Conservation (phyloP, 2,888 invertebrate genomes). For the Trichopoda pennipes region DNA sequence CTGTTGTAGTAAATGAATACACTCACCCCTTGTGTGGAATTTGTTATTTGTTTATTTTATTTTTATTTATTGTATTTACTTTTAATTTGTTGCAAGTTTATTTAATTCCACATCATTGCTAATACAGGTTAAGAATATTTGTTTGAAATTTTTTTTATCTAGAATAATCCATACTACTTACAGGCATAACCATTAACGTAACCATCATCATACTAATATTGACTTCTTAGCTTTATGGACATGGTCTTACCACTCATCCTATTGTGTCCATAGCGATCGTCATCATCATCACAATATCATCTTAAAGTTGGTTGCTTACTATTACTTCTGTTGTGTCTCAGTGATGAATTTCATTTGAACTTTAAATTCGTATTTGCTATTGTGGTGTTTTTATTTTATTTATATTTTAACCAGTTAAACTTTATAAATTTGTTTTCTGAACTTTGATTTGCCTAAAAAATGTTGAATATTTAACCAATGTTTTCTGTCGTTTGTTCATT, state of each 20-base stretch:
- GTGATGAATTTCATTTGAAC: slow-evolving; percentile 66
- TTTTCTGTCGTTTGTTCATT: slow-evolving; percentile 21
- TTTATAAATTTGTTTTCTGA: slow-evolving; percentile 56
- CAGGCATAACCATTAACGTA: not conserved
- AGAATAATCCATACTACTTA: slow-evolving; percentile 43
- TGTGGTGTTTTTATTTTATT: slow-evolving; percentile 31
- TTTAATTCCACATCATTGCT: slow-evolving; percentile 64
- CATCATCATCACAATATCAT: slow-evolving; percentile 47
- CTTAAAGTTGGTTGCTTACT: slow-evolving; percentile 47
- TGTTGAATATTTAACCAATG: slow-evolving; percentile 32
- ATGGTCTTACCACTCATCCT: slow-evolving; percentile 35
- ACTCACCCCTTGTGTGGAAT: slow-evolving; percentile 34
- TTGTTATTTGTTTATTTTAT: slow-evolving; percentile 16
- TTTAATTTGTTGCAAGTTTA: slow-evolving; percentile 62
- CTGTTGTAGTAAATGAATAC: slow-evolving; percentile 2
- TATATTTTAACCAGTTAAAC: slow-evolving; percentile 51
- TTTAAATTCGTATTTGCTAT: slow-evolving; percentile 62
- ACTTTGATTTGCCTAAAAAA: slow-evolving; percentile 46
- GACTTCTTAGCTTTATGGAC: slow-evolving; percentile 25
- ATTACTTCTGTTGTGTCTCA: slow-evolving; percentile 12
- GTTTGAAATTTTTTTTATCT: slow-evolving; percentile 55
- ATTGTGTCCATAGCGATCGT: slow-evolving; percentile 32
- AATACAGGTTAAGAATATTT: slow-evolving; percentile 67
- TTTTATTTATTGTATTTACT: slow-evolving; percentile 41
- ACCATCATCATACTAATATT: slow-evolving; percentile 1